phyloP scores from a whole-genome alignment of 2,888 invertebrate species.

The Cephalotes varians region DNA sequence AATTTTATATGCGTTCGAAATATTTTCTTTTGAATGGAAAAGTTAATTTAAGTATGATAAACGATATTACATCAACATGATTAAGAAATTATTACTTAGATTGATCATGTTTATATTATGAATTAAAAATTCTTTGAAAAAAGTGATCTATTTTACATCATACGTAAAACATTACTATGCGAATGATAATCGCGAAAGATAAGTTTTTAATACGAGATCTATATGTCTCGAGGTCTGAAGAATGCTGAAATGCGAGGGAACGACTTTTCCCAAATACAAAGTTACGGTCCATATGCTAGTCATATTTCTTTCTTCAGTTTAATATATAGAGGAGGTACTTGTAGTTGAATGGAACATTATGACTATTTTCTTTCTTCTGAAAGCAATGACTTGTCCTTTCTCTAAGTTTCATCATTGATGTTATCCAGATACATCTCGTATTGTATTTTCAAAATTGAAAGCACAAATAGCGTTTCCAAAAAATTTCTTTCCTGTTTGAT shows the following conservation, averaged over 20 bases:
- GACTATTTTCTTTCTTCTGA: neutral
- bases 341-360: conserved; percentile 19
- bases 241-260: neutral
- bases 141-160: neutral
- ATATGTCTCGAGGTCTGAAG: neutral
- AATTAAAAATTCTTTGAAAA: neutral
- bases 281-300: conserved; percentile 22
- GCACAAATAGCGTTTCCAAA: neutral
- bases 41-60: neutral
- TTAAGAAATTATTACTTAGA: neutral
- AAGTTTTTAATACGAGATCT: neutral
- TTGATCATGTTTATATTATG: neutral
- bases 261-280: neutral
- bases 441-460: neutral
- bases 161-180: neutral
- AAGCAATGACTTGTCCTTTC: neutral
- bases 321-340: conserved; percentile 4
- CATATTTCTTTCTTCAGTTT: conserved; percentile 19
- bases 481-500: neutral
- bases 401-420: neutral
- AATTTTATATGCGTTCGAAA: neutral
- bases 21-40: neutral
- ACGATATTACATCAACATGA: neutral
- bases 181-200: neutral
- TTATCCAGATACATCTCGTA: neutral